Evolutionary conservation across 1,140 invertebrate genomes (phyloP), one percentile per base, ranked within the genome.

Genomic region (Sarcophaga bullata): DNA sequence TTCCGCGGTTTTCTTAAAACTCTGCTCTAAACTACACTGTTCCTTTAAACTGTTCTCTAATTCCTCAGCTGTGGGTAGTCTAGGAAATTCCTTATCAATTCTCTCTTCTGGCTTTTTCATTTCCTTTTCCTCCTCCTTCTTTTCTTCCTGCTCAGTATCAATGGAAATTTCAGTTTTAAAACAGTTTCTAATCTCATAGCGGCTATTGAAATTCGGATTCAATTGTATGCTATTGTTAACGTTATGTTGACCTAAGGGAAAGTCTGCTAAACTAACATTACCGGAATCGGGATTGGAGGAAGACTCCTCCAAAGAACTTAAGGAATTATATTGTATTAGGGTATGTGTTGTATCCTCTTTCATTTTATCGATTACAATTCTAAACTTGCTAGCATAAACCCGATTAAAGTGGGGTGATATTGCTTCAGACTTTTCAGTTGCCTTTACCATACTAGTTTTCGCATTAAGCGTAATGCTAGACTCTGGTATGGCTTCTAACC

Each of bases 201-300:
- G 86, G 81, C 83, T 88, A 76, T 90, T 90, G 75, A 85, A 88
- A 0, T 13, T 52, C 5, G 84, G 84, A 62, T 86, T 85, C 25
- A 90, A 81, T 48, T 88, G 85, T 15, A 90, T 72, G 0, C 85
- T 86, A 50, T 86, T 84, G 83, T 89, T 88, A 46, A 82, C 84
- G 11, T 48, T 73, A 3, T 50, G 58, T 25, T 48, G n/a, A 10
- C 10, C 68, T 10, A 81, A 80, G 0, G 88, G 88, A 80, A 84
- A 90, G 50, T 90, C 88, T 6, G 87, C 85, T 47, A 90, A 83
- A n/a, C 88, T 90, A 19, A 87, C 88, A 84, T 87, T 90, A 8
- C 88, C 88, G 37, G 88, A 90, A 62, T 90, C 88, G 0, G 88
- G 88, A 84, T 88, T 90, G 1, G 88, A 90, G 3, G 88, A 89